A percentile compares a stretch with the other conserved stretches of the same genome.
Evolutionary conservation across 1,140 invertebrate species (phyloP).

Genomic region (silkworm (Bombyx mori)): DNA sequence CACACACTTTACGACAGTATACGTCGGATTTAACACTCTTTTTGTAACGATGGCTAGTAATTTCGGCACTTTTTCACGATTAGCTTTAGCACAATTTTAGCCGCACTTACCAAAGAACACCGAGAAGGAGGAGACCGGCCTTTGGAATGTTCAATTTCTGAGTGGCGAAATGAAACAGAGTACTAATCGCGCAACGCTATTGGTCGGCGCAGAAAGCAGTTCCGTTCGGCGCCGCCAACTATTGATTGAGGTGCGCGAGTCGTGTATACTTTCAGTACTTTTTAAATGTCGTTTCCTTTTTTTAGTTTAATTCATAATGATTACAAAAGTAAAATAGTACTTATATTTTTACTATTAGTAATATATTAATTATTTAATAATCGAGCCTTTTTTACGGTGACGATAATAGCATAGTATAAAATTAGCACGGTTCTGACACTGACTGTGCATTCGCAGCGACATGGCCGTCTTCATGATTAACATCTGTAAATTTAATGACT

Average conservation of each 20-base stretch:
- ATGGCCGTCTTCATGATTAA: constrained; percentile 92
- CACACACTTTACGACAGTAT: constrained; percentile 41
- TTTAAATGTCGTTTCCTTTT: constrained; percentile 11
- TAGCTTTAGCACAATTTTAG: constrained; percentile 53
- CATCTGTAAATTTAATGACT: constrained; percentile 89
- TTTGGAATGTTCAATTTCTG: constrained; percentile 77
- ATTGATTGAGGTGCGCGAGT: constrained; percentile 48
- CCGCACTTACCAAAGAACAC: constrained; percentile 77
- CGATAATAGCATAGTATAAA: constrained; percentile 6
- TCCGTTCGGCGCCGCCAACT: constrained; percentile 56
- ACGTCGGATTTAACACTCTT: constrained; percentile 42
- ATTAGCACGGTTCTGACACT: constrained; percentile 32
- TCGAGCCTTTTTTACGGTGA: not conserved
- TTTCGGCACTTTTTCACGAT: constrained; percentile 66
- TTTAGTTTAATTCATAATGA: not conserved
- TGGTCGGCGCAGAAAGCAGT: constrained; percentile 47
- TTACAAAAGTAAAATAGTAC: not conserved
- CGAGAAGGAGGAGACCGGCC: constrained; percentile 74
- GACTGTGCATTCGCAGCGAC: constrained; percentile 61
- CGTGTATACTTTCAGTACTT: constrained; percentile 36
- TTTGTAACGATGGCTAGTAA: constrained; percentile 38
- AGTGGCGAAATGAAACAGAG: constrained; percentile 68
- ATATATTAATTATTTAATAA: not conserved
- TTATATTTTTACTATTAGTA: constrained; percentile 1
- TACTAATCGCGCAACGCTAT: constrained; percentile 47